Base-by-base conservation (phyloP, 2,113 vertebrate species). In the Toxotes chatareus region DNA sequence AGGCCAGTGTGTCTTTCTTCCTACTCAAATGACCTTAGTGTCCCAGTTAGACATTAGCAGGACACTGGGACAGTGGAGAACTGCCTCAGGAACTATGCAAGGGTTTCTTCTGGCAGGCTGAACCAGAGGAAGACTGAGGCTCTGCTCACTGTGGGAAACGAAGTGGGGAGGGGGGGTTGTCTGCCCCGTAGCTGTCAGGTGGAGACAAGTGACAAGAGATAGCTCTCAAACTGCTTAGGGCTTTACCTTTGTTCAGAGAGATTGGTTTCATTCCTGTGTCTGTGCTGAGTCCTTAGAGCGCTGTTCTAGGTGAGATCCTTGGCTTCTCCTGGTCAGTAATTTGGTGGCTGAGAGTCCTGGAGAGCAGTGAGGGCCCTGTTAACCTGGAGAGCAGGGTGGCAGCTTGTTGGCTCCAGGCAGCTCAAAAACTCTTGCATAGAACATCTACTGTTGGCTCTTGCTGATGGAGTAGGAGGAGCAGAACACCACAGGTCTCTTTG, bases 391-490 rank as follows among this genome's bases (percentile, higher is more conserved):
- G 69, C 78, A 72, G 21, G 72, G 57, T 40, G 64, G 63, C 85
- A 83, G 82, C 75, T 84, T 82, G 67, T 53, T 67, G 3, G 68
- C 74, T 85, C 49, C 57, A 66, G 82, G 82, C 82, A 14, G 44
- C 75, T 73, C 55, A 71, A 40, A 80, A 76, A 59, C 70, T 73
- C 51, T 68, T 42, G 40, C 32, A 66, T 44, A 46, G 66, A 80
- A 72, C 84, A 91, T 83, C 84, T 87, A 73, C 65, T 88, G 70
- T 83, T 84, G 55, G 79, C 71, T 77, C 64, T 59, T 36, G 34
- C 56, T 74, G 73, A 74, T 74, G 66, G 65, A 79, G 81, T 6
- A 83, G 60, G 38, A 79, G 84, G 82, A 81, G 65, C 47, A 69
- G 76, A 74, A 73, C 47, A 61, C 85, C 76, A 34, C 68, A 63